Conservation (phyloP, 2,113 vertebrate species). For the Excalfactoria chinensis region DNA sequence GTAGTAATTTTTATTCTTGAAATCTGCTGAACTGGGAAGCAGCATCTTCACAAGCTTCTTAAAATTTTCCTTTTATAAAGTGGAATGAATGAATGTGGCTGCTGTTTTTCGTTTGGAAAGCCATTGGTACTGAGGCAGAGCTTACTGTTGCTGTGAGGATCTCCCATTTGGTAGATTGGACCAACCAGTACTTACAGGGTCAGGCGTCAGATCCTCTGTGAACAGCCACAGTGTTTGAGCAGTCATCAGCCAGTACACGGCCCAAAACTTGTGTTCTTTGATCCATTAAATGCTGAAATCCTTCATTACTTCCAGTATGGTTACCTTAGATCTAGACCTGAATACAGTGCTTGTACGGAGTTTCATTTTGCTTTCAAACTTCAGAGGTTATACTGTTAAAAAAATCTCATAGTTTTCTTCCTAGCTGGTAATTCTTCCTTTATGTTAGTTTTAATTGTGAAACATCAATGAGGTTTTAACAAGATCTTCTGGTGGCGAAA, state of each 20-base stretch:
- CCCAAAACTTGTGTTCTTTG: not conserved
- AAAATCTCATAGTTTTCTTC: not conserved
- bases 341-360: not conserved
- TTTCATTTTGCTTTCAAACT: not conserved
- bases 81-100: fast-evolving
- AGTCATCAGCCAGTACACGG: not conserved
- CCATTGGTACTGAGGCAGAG: not conserved
- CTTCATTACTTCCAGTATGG: not conserved
- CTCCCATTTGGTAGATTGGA: not conserved
- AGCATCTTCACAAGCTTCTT: not conserved
- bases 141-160: not conserved
- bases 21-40: not conserved
- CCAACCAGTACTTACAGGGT: fast-evolving
- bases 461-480: not conserved
- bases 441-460: not conserved
- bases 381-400: not conserved
- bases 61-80: not conserved
- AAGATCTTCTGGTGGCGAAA: not conserved
- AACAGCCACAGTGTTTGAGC: not conserved
- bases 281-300: not conserved
- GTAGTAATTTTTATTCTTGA: fast-evolving
- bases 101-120: not conserved
- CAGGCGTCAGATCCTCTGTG: not conserved
- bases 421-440: not conserved
- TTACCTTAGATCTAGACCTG: not conserved